These are phyloP conservation scores for Wiebesia pumilae DNA, from an alignment of 1,140 invertebrate genomes.

Conservation along the genomic window DNA sequence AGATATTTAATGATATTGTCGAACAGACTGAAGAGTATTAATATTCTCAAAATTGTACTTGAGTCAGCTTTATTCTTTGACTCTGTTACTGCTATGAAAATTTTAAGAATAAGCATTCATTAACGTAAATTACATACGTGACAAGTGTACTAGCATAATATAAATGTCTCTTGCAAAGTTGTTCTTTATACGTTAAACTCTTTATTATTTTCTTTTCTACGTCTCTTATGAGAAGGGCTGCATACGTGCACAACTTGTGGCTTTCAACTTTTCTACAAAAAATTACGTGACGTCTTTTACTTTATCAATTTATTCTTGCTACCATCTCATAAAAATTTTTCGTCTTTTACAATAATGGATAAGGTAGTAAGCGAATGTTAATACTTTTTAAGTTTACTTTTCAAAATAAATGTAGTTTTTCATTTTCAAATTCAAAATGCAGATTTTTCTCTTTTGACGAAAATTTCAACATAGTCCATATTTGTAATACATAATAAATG, in stretches of 20 bases:
- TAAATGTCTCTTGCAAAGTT: slow-evolving; percentile 33
- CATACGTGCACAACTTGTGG: background rate
- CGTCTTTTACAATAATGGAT: background rate
- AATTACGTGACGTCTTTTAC: slow-evolving; percentile 41
- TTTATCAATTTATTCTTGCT: slow-evolving; percentile 2
- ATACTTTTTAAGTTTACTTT: background rate
- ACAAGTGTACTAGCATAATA: slow-evolving; percentile 2
- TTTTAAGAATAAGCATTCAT: slow-evolving; percentile 50
- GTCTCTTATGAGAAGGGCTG: background rate
- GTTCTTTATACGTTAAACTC: slow-evolving; percentile 27
- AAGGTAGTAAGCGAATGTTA: background rate
- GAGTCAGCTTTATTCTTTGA: background rate
- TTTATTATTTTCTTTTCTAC: background rate
- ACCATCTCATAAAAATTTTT: slow-evolving; percentile 2
- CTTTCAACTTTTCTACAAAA: slow-evolving; percentile 8
- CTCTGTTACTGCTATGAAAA: background rate
- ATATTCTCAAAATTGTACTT: background rate
- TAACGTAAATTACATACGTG: slow-evolving; percentile 34
- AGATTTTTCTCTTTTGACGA: too few species aligned
- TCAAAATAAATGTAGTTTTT: too few species aligned
- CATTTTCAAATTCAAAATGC: too few species aligned
- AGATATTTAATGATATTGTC: background rate
- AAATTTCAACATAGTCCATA: too few species aligned
- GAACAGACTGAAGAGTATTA: background rate
- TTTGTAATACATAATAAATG: too few species aligned